Evolutionary conservation across 53 echinoderm and acorn worm genomes (phyloP).

Genomic region (Echinarachnius parma): DNA sequence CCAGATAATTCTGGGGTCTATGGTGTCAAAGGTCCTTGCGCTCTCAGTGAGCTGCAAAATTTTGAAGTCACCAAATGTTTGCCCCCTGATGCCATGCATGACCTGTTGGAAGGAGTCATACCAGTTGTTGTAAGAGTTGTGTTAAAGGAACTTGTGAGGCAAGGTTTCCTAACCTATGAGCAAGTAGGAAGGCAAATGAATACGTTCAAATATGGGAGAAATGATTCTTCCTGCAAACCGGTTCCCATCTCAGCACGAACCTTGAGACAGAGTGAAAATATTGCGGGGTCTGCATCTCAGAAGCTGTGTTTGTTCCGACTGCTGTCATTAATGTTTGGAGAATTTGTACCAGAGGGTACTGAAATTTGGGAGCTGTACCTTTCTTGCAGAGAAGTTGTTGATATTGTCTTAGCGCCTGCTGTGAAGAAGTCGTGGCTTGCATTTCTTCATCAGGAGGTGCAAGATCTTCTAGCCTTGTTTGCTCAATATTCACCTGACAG

Average conservation of each 20-base stretch:
- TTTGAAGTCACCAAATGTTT: constrained; percentile 53
- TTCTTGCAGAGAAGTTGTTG: constrained; percentile 37
- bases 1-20: constrained; percentile 20
- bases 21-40: constrained; percentile 51
- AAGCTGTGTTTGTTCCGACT: constrained; percentile 44
- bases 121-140: constrained; percentile 40
- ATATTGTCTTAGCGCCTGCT: constrained; percentile 49
- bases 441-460: too few relatives aligned
- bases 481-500: constrained; percentile 38
- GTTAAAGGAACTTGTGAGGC: constrained; percentile 21
- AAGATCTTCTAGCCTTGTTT: constrained; percentile 34
- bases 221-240: constrained; percentile 42
- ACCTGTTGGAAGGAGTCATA: constrained; percentile 36
- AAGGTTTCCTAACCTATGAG: constrained; percentile 19
- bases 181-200: neutral
- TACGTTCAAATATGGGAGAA: constrained; percentile 50
- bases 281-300: constrained; percentile 42
- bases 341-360: constrained; percentile 30
- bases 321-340: constrained; percentile 44
- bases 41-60: constrained; percentile 15
- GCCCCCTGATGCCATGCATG: constrained; percentile 58
- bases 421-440: too few relatives aligned
- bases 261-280: too few relatives aligned
- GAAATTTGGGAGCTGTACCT: constrained; percentile 49
- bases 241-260: neutral